phyloP scores from a whole-genome alignment of 2,797 vertebrate genomes.

The Danio aesculapii region DNA sequence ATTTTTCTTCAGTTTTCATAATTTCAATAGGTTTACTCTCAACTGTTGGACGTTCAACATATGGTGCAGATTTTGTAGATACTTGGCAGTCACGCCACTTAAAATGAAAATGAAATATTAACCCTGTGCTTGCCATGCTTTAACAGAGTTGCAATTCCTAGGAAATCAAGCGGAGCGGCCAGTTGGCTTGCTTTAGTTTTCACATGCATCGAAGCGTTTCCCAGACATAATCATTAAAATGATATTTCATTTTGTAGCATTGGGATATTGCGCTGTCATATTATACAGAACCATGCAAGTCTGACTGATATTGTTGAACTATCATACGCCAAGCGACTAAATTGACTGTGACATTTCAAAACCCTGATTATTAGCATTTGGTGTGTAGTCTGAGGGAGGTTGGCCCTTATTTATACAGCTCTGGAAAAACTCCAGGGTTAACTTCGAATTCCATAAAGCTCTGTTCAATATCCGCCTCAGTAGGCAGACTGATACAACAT shows the following conservation, averaged over 20 bases:
- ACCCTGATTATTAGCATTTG: slow-evolving; percentile 43
- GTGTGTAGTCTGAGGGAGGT: slow-evolving; percentile 16
- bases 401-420: slow-evolving; percentile 29
- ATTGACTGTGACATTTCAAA: slow-evolving; percentile 53
- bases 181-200: slow-evolving; percentile 32
- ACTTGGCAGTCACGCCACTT: slow-evolving; percentile 13
- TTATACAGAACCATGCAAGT: neutral
- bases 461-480: slow-evolving; percentile 51
- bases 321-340: slow-evolving; percentile 4
- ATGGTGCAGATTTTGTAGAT: slow-evolving; percentile 35
- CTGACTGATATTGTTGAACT: slow-evolving; percentile 35
- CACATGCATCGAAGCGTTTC: neutral
- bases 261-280: slow-evolving; percentile 11
- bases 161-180: slow-evolving; percentile 8
- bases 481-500: slow-evolving; percentile 35
- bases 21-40: slow-evolving; percentile 21
- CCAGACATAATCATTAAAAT: slow-evolving; percentile 32
- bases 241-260: slow-evolving; percentile 17
- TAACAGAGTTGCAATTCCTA: neutral
- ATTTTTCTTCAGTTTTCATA: slow-evolving; percentile 37
- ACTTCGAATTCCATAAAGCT: slow-evolving; percentile 43
- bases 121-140: slow-evolving; percentile 14
- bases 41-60: slow-evolving; percentile 28
- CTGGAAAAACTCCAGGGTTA: slow-evolving; percentile 43
- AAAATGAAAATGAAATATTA: slow-evolving; percentile 44